Percentiles rank a stretch among this genome's conserved stretches.
These are phyloP conservation scores for Geothlypis trichas DNA, from an alignment of 2,113 vertebrate species.

Conservation along the genomic window DNA sequence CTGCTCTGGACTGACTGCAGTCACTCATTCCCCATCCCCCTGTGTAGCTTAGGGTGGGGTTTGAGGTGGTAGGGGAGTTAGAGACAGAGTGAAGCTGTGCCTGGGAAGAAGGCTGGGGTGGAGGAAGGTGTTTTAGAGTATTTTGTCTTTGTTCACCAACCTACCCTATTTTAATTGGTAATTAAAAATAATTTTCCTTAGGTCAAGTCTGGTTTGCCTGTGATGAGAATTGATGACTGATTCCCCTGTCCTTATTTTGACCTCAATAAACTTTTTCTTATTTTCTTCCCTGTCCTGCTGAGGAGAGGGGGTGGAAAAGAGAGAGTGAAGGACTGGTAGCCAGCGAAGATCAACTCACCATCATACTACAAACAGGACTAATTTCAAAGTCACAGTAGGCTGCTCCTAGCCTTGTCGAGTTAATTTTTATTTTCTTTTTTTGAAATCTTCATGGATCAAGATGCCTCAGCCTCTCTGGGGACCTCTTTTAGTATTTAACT, in stretches of 20 bases:
- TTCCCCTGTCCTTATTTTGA: neutral
- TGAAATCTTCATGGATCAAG: neutral
- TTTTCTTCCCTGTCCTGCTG: neutral
- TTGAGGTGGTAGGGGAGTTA: rapidly evolving
- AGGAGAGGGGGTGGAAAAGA: neutral
- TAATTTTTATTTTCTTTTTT: neutral
- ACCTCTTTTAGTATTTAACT: neutral
- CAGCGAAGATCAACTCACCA: neutral
- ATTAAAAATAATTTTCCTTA: neutral
- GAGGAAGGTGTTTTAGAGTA: neutral
- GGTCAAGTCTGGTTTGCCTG: neutral
- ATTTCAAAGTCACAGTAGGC: neutral
- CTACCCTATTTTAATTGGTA: neutral
- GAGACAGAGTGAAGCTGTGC: neutral
- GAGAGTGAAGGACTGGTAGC: neutral
- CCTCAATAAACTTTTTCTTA: neutral
- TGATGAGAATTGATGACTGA: neutral
- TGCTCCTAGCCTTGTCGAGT: neutral
- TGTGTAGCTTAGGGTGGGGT: rapidly evolving
- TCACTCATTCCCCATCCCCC: too few species aligned
- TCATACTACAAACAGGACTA: neutral
- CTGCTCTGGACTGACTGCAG: neutral
- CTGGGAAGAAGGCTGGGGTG: neutral
- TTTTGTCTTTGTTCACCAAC: neutral
- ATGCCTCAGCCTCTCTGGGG: neutral